phyloP scores from a whole-genome alignment of 2,797 vertebrate genomes.

The Sebastiscus tertius region DNA sequence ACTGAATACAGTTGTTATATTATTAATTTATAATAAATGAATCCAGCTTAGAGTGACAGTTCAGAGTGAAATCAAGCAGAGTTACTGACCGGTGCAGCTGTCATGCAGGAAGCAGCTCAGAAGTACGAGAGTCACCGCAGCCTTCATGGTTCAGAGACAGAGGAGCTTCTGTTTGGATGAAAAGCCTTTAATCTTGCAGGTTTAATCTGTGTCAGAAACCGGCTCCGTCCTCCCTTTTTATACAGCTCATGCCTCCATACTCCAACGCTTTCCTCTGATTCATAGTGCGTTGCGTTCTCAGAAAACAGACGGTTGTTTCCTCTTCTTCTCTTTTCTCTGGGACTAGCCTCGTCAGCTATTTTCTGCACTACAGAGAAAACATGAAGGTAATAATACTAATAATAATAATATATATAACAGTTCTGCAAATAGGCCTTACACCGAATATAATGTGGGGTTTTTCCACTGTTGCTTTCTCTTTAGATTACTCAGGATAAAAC shows the following conservation, averaged over 20 bases:
- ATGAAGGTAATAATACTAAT: too few relatives aligned
- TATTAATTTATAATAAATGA: not conserved
- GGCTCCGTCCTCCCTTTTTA: constrained; percentile 17
- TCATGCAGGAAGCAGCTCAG: constrained; percentile 6
- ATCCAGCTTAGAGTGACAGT: not conserved
- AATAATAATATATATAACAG: not conserved
- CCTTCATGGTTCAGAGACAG: constrained; percentile 52
- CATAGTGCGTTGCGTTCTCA: not conserved
- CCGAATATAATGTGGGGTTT: not conserved
- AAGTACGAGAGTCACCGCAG: not conserved
- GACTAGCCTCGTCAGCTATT: not conserved
- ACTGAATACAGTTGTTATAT: not conserved
- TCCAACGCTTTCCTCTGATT: not conserved
- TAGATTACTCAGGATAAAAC: not conserved
- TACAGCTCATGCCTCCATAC: not conserved
- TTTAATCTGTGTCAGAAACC: not conserved
- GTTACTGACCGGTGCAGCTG: constrained; percentile 21
- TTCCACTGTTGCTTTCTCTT: not conserved
- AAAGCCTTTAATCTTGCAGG: not conserved
- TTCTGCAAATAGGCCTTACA: not conserved
- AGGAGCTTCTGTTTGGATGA: not conserved
- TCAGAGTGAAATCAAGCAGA: not conserved
- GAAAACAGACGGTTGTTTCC: not conserved
- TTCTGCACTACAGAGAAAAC: not conserved
- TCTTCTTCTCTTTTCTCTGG: not conserved